Percentiles rank a stretch among this genome's conserved stretches.
These are phyloP conservation scores for Sminthurinus aureus DNA, from an alignment of 2,888 invertebrate genomes.

Conservation along the genomic window DNA sequence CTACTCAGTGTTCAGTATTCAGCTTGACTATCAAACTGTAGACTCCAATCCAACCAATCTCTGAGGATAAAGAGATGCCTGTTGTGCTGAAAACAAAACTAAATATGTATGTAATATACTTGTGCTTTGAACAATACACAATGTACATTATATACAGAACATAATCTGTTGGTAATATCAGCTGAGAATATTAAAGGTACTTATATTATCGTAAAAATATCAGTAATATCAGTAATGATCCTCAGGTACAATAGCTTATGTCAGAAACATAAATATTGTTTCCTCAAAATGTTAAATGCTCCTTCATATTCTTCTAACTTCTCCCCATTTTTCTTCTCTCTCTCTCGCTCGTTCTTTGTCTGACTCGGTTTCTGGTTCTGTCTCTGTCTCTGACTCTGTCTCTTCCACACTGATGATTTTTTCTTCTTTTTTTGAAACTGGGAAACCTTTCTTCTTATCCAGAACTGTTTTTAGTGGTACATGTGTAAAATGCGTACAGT, in stretches of 20 bases:
- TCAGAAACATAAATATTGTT: constrained; percentile 17
- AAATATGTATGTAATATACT: too few species aligned
- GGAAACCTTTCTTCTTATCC: background rate
- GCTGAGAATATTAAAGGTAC: constrained; percentile 1
- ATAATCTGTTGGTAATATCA: background rate
- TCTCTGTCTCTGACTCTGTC: background rate
- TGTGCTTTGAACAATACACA: too few species aligned
- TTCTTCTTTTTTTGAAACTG: background rate
- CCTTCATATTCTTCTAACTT: background rate
- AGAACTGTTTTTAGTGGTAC: too few species aligned
- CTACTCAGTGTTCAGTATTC: too few species aligned
- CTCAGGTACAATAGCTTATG: constrained; percentile 3
- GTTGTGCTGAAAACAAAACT: too few species aligned
- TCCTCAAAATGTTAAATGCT: background rate
- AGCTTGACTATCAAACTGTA: too few species aligned
- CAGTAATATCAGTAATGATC: constrained; percentile 20
- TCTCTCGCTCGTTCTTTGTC: too few species aligned
- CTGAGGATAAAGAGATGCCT: too few species aligned
- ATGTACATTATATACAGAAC: background rate
- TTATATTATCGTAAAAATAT: constrained; percentile 21
- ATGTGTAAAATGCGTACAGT: too few species aligned
- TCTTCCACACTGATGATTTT: background rate
- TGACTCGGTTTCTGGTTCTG: too few species aligned
- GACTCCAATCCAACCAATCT: too few species aligned
- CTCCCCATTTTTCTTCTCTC: background rate